phyloP scores from a whole-genome alignment of 2,888 invertebrate genomes.

The Torymus tubicola region DNA sequence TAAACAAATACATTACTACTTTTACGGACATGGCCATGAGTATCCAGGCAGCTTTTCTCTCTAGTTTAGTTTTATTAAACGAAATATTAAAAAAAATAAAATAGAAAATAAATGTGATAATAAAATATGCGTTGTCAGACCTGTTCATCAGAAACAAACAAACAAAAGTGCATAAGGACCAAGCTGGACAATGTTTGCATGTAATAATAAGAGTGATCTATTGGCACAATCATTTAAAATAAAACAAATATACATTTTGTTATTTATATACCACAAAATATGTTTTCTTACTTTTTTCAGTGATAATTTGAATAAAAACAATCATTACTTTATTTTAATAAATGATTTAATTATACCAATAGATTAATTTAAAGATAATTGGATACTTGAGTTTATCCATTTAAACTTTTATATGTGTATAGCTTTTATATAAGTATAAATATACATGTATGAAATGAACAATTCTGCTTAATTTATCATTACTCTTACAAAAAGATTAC shows the following conservation, averaged over 20 bases:
- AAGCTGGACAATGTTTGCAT: conserved; percentile 56
- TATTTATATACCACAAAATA: not conserved
- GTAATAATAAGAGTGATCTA: conserved; percentile 30
- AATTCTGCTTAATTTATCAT: not conserved
- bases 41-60: conserved; percentile 63
- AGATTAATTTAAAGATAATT: conserved; percentile 17
- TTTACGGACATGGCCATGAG: conserved; percentile 64
- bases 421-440: too few relatives aligned
- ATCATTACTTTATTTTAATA: too few relatives aligned
- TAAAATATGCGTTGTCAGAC: conserved; percentile 72
- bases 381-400: conserved; percentile 13
- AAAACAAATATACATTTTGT: not conserved
- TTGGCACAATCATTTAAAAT: conserved; percentile 39
- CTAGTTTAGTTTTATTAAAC: conserved; percentile 63
- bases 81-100: conserved; percentile 70
- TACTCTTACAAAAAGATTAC: not conserved
- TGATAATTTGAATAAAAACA: too few relatives aligned
- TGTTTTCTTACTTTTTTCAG: not conserved
- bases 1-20: conserved; percentile 76
- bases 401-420: conserved; percentile 1
- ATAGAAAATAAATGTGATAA: conserved; percentile 74
- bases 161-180: conserved; percentile 72
- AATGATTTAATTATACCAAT: conserved; percentile 42
- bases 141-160: conserved; percentile 76
- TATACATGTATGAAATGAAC: too few relatives aligned